phyloP scores from a whole-genome alignment of 1,140 invertebrate genomes.

The Brevipalpus yothersi region DNA sequence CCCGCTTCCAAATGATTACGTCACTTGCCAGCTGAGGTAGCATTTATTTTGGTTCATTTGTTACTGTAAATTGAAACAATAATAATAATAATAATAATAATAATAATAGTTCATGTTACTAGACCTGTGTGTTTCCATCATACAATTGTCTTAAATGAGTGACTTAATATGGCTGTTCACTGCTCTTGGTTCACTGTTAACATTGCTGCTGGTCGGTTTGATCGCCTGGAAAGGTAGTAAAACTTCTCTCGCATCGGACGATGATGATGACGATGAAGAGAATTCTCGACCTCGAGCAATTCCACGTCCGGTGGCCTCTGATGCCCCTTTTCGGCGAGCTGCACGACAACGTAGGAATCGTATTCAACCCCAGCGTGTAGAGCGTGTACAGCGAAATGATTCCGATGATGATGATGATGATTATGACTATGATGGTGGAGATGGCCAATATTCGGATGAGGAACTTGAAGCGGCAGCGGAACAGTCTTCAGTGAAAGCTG shows the following conservation, averaged over 20 bases:
- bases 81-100: no score
- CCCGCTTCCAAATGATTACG: no score
- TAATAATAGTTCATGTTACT: no score
- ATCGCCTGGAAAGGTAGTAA: neutral
- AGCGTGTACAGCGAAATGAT: neutral
- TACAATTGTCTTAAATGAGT: neutral
- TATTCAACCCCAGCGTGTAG: no score
- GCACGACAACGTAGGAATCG: neutral
- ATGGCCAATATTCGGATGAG: conserved; percentile 17
- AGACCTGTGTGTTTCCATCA: no score
- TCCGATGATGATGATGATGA: neutral
- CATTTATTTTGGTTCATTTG: no score
- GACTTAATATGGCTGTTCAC: neutral
- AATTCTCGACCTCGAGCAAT: neutral
- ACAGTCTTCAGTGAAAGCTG: conserved; percentile 21
- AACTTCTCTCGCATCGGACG: neutral
- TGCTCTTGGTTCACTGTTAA: neutral
- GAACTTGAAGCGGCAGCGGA: conserved; percentile 17
- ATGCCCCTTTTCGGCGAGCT: neutral
- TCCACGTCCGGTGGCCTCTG: neutral
- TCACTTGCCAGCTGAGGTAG: no score
- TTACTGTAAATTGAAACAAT: no score
- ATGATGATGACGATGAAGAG: neutral
- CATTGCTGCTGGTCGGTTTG: neutral
- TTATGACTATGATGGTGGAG: neutral